These are phyloP conservation scores for Muscicapa adusta DNA, from an alignment of 2,113 vertebrate genomes.

Conservation along the genomic window DNA sequence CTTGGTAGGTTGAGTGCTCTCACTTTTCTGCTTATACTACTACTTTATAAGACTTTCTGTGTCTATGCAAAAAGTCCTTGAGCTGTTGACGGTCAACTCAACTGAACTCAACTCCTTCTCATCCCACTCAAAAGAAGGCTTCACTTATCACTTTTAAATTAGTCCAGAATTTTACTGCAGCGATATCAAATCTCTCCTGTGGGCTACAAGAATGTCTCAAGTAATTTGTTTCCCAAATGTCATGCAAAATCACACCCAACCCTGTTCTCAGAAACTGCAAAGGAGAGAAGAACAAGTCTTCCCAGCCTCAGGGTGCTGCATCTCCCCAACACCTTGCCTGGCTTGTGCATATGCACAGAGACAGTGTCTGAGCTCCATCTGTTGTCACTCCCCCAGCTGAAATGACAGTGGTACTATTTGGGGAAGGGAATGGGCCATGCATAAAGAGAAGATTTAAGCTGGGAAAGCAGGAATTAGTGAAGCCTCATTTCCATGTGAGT, in stretches of 20 bases:
- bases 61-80: background rate
- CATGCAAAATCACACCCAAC: background rate
- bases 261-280: background rate
- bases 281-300: constrained; percentile 1
- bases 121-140: background rate
- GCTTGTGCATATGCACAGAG: constrained; percentile 17
- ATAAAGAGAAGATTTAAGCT: constrained; percentile 10
- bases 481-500: background rate
- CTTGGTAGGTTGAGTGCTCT: background rate
- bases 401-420: constrained; percentile 32
- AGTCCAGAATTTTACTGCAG: background rate
- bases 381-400: constrained; percentile 31
- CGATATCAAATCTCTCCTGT: background rate
- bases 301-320: background rate
- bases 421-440: background rate
- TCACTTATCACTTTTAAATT: constrained; percentile 13
- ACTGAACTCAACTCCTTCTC: background rate
- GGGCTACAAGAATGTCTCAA: background rate
- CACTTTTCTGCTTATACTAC: background rate
- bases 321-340: constrained; percentile 45
- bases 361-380: constrained; percentile 44
- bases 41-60: background rate
- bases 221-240: constrained; percentile 12
- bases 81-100: background rate
- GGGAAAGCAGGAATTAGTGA: constrained; percentile 21